These are phyloP conservation scores for Malurus leucopterus DNA, from an alignment of 2,797 vertebrate genomes.

Conservation along the genomic window DNA sequence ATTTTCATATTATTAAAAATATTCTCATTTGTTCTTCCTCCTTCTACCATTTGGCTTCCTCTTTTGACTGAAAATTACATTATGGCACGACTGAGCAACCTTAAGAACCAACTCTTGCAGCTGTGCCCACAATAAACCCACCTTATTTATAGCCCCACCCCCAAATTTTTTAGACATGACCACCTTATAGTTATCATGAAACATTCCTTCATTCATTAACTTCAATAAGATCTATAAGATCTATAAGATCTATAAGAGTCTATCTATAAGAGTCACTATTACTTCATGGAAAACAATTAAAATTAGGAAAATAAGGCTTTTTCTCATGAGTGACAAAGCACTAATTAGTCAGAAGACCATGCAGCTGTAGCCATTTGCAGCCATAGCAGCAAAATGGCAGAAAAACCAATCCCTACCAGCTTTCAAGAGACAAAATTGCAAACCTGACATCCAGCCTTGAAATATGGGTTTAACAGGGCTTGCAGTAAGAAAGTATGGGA, in stretches of 20 bases:
- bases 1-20: not conserved
- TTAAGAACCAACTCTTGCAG: not conserved
- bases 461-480: not conserved
- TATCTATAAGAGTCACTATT: not conserved
- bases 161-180: not conserved
- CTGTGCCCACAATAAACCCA: not conserved
- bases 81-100: not conserved
- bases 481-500: not conserved
- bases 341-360: not conserved
- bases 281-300: not conserved
- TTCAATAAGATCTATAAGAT: too few species aligned
- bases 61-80: not conserved
- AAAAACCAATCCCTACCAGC: not conserved
- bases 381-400: not conserved
- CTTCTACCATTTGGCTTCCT: not conserved
- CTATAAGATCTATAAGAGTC: too few species aligned
- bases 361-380: not conserved
- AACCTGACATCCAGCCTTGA: not conserved
- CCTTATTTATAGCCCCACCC: not conserved
- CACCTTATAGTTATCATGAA: not conserved
- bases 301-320: not conserved
- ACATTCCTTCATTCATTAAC: not conserved
- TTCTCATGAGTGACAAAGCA: not conserved
- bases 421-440: not conserved
- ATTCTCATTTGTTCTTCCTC: not conserved